phyloP scores from a whole-genome alignment of 2,888 invertebrate species.

The Orthosia gothica region DNA sequence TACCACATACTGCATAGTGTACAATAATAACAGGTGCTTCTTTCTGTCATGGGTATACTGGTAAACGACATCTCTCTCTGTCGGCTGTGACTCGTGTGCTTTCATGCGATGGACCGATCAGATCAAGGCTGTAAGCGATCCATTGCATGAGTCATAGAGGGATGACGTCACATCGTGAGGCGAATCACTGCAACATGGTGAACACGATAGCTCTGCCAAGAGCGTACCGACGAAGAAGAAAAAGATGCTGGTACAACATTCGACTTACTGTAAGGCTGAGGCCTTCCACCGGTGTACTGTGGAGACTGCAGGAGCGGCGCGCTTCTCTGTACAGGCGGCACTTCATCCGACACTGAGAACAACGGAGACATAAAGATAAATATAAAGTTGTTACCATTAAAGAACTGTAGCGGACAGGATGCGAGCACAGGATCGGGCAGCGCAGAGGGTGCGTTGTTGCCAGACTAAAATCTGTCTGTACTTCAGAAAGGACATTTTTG shows the following conservation, averaged over 20 bases:
- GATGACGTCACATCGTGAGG: too few relatives aligned
- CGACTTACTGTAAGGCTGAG: slow-evolving; percentile 97
- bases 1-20: background rate
- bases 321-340: slow-evolving; percentile 91
- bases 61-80: too few relatives aligned
- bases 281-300: slow-evolving; percentile 95
- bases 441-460: background rate
- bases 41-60: background rate
- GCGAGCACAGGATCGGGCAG: slow-evolving; percentile 37
- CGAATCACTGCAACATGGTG: too few relatives aligned
- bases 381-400: slow-evolving; percentile 54
- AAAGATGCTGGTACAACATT: background rate
- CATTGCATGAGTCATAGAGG: too few relatives aligned
- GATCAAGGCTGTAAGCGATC: too few relatives aligned
- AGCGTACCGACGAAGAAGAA: too few relatives aligned
- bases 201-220: too few relatives aligned
- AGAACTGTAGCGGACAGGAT: slow-evolving; percentile 41
- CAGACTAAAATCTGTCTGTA: slow-evolving; percentile 10
- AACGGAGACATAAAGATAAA: slow-evolving; percentile 64
- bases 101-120: too few relatives aligned
- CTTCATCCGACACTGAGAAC: slow-evolving; percentile 87
- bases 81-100: too few relatives aligned
- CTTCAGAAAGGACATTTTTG: too few relatives aligned
- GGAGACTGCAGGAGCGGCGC: slow-evolving; percentile 97
- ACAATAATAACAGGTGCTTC: background rate